Conservation (phyloP, 2,113 vertebrate species). For the human (Homo sapiens) region GRCh38 chr1:118933501-118934000, state of each 20-base stretch:
- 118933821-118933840: background rate
- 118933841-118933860: background rate
- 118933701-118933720: background rate
- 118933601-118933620: background rate
- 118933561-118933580: background rate
- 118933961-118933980: background rate
- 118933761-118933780: background rate
- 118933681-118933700: background rate
- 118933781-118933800: slow-evolving; percentile 45
- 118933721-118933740: background rate
- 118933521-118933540: background rate
- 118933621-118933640: background rate
- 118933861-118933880: background rate
- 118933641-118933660: background rate
- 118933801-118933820: background rate
- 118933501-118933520: background rate
- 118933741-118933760: background rate
- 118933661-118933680: background rate
- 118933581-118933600: background rate
- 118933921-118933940: background rate
- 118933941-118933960: background rate
- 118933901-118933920: background rate
- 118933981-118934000: no score
- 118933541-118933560: background rate
- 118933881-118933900: background rate